A percentile compares a stretch with the other conserved stretches of the same genome.
phyloP scores from a whole-genome alignment of 2,888 invertebrate species.

The Pandemis cinnamomeana region DNA sequence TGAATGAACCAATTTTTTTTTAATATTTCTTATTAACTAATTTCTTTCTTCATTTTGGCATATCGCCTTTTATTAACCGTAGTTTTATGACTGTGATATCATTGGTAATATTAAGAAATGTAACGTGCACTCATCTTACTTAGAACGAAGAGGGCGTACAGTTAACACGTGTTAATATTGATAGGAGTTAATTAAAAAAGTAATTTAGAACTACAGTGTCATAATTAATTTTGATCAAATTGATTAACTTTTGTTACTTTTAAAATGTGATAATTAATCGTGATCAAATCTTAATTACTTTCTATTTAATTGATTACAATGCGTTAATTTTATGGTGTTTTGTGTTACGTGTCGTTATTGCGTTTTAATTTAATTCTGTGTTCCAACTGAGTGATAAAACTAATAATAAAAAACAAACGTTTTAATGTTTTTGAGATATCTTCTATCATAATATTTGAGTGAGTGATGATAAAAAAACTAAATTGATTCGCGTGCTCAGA shows the following conservation, averaged over 20 bases:
- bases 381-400: not conserved
- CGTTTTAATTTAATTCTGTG: constrained; percentile 2
- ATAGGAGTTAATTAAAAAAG: not conserved
- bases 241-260: not conserved
- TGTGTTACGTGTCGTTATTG: not conserved
- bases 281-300: not conserved
- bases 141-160: constrained; percentile 1
- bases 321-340: not conserved
- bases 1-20: too few relatives aligned
- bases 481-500: not conserved
- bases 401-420: not conserved
- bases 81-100: constrained; percentile 40
- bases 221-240: not conserved
- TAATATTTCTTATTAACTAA: not conserved
- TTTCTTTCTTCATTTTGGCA: constrained; percentile 19
- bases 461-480: not conserved
- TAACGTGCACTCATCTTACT: constrained; percentile 31
- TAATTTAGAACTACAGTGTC: not conserved
- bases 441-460: not conserved
- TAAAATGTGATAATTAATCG: too few relatives aligned
- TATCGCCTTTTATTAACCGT: constrained; percentile 35
- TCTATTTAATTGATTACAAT: not conserved
- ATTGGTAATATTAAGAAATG: constrained; percentile 33
- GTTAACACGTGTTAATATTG: constrained; percentile 11
- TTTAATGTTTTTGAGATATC: not conserved